Evolutionary conservation across 1,140 invertebrate genomes (phyloP).

Genomic region (Listronotus oregonensis): DNA sequence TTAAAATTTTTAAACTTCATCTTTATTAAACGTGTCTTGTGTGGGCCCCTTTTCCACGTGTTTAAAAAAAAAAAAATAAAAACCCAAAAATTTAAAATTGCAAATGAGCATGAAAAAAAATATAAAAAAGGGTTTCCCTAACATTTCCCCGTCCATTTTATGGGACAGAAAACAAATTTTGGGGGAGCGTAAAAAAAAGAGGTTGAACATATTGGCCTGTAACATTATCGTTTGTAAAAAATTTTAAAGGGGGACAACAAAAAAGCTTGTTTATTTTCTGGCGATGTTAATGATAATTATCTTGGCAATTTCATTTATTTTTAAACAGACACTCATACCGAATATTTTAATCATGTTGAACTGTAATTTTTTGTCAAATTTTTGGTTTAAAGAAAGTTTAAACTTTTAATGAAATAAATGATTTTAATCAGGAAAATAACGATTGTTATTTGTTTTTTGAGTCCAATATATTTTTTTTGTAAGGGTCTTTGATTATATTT

Average conservation of each 20-base stretch:
- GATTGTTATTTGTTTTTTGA: no score
- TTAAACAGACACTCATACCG: conserved; percentile 22
- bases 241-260: conserved; percentile 26
- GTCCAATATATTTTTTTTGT: no score
- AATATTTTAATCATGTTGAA: conserved; percentile 25
- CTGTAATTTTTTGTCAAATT: conserved; percentile 13
- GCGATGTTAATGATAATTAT: conserved; percentile 40
- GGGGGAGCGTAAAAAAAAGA: conserved; percentile 20
- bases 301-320: conserved; percentile 43
- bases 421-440: no score
- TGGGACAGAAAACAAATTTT: conserved; percentile 33
- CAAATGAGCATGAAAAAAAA: conserved; percentile 22
- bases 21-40: no score
- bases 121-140: conserved; percentile 21
- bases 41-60: no score
- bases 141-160: conserved; percentile 26
- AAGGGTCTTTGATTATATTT: no score
- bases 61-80: no score
- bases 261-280: conserved; percentile 36
- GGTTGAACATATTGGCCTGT: conserved; percentile 25
- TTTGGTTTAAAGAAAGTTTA: neutral
- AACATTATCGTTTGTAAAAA: conserved; percentile 34
- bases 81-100: no score
- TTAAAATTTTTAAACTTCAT: no score
- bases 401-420: no score